Evolutionary conservation across 2,113 vertebrate genomes (phyloP), one percentile per base, ranked within the genome.

Genomic region (Xyliphius kryptos): DNA sequence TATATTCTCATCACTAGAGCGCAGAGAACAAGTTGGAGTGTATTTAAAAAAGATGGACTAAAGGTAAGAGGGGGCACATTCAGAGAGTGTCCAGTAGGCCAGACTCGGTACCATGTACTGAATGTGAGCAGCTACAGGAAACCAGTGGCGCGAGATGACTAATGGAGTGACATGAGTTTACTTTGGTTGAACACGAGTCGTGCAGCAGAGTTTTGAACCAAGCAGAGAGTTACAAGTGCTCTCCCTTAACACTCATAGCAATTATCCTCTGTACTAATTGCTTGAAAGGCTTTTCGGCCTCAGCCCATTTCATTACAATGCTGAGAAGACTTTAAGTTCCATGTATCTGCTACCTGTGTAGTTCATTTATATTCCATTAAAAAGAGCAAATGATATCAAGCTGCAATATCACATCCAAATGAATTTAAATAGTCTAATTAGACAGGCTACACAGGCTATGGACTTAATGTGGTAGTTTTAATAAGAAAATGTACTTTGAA

Each of bases 191-290:
- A n/a, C n/a, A n/a, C n/a, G n/a, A n/a, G n/a, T n/a, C n/a, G n/a
- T n/a, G n/a, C n/a, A n/a, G n/a, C n/a, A n/a, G n/a, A n/a, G n/a
- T n/a, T n/a, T n/a, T n/a, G n/a, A n/a, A n/a, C n/a, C n/a, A n/a
- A n/a, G n/a, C n/a, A n/a, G n/a, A n/a, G 11, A 17, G 22, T 36
- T 11, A 48, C 17, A 20, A 67, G 46, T 52, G 55, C 55, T 38
- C 58, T 11, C 9, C 10, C 16, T 12, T 20, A 17, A 64, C 49
- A 49, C 51, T 55, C 12, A 20, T 3, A 0, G 38, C 61, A 59
- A 67, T 72, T 49, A 49, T 44, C 54, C 63, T 20, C 49, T 44
- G 37, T 49, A 59, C 60, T 54, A 63, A 63, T 63, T 21, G 19
- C 21, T 20, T 55, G 8, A 26, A 59, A 54, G 36, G 40, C 32